Percentiles rank a stretch among this genome's conserved stretches.
Evolutionary conservation across 1,140 invertebrate species (phyloP).

Genomic region (Gryllus bimaculatus): DNA sequence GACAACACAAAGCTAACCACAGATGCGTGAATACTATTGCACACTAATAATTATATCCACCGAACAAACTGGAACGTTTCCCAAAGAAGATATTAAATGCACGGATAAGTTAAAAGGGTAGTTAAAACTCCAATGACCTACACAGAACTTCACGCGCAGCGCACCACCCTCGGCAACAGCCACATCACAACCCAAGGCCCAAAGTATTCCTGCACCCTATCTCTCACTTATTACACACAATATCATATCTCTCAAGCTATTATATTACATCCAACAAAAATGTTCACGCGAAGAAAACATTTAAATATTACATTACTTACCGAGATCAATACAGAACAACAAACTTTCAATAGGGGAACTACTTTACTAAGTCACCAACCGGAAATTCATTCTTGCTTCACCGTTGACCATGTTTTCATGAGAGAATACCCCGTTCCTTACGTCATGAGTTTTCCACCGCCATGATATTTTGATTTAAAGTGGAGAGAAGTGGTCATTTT

Average conservation of each 20-base stretch:
- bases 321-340: background rate
- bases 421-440: conserved; percentile 6
- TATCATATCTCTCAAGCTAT: background rate
- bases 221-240: background rate
- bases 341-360: background rate
- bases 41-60: background rate
- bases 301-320: background rate
- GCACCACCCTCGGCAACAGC: conserved; percentile 16
- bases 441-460: background rate
- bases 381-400: conserved; percentile 14
- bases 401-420: conserved; percentile 13
- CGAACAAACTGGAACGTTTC: background rate
- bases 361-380: conserved; percentile 14
- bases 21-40: background rate
- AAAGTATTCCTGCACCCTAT: background rate
- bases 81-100: background rate
- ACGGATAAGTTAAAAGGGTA: conserved; percentile 8
- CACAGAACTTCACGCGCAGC: conserved; percentile 20
- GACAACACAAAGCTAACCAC: background rate
- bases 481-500: too few species aligned
- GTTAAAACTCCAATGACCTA: background rate
- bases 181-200: conserved; percentile 17
- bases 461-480: too few species aligned
- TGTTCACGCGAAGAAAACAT: background rate
- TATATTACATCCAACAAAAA: background rate